A percentile compares a stretch with the other conserved stretches of the same genome.
phyloP scores from a whole-genome alignment of 2,113 vertebrate genomes.

The Aspiorhynchus laticeps region DNA sequence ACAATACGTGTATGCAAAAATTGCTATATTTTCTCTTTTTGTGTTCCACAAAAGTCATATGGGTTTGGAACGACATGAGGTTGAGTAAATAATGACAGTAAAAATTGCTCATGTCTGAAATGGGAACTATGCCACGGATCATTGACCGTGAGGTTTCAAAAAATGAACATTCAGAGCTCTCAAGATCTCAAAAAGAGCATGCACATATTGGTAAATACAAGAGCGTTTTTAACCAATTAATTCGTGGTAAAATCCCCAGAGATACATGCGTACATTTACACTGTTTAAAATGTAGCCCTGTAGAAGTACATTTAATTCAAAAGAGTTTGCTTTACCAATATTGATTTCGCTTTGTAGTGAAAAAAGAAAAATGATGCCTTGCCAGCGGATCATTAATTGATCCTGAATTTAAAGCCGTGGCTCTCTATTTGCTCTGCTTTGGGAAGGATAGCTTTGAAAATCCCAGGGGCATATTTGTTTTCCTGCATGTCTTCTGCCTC shows the following conservation, averaged over 20 bases:
- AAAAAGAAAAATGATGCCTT: conserved; percentile 15
- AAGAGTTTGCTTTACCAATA: not conserved
- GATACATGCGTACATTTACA: not conserved
- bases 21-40: not conserved
- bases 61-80: not conserved
- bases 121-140: not conserved
- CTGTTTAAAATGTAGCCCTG: not conserved
- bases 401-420: conserved; percentile 15
- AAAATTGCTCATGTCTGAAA: not conserved
- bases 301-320: conserved; percentile 1
- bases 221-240: not conserved
- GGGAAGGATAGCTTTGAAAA: conserved; percentile 41
- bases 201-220: not conserved
- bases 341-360: not conserved
- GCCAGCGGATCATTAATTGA: conserved; percentile 39
- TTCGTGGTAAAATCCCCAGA: no score
- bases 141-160: not conserved
- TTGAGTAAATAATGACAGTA: not conserved
- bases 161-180: not conserved
- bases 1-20: no score
- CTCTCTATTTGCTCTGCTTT: conserved; percentile 29
- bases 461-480: conserved; percentile 43
- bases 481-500: conserved; percentile 37
- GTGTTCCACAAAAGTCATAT: not conserved
- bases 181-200: conserved; percentile 1